These are phyloP conservation scores for Clostera curtula DNA, from an alignment of 2,888 invertebrate species.

Conservation along the genomic window DNA sequence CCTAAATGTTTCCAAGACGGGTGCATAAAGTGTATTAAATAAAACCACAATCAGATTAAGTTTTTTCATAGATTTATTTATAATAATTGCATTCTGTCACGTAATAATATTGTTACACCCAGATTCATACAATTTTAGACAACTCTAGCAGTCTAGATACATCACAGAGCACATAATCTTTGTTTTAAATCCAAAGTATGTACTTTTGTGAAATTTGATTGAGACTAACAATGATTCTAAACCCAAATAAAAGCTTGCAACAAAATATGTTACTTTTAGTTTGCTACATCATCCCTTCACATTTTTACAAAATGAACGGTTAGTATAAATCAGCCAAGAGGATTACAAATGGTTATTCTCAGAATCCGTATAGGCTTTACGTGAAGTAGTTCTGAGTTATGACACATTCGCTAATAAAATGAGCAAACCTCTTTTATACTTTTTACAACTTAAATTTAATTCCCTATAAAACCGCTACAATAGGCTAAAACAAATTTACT, in stretches of 20 bases:
- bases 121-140: constrained; percentile 54
- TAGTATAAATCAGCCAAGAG: constrained; percentile 7
- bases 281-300: constrained; percentile 1
- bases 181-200: constrained; percentile 5
- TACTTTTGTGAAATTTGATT: background rate
- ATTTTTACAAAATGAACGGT: too few relatives aligned
- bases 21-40: too few relatives aligned
- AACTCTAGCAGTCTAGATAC: constrained; percentile 48
- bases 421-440: constrained; percentile 47
- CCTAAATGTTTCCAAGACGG: too few relatives aligned
- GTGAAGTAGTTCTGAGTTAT: constrained; percentile 18
- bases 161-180: constrained; percentile 41
- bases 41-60: too few relatives aligned
- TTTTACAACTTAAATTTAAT: constrained; percentile 57
- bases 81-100: constrained; percentile 66
- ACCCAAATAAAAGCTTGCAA: background rate
- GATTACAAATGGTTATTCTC: constrained; percentile 16
- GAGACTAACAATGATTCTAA: background rate
- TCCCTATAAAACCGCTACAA: constrained; percentile 50
- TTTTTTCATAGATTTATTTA: constrained; percentile 40
- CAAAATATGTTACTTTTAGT: background rate
- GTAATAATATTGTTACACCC: constrained; percentile 60
- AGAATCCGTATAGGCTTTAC: constrained; percentile 16
- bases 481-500: constrained; percentile 42
- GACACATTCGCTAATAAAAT: constrained; percentile 29